Percentiles rank a stretch among this genome's conserved stretches.
Evolutionary conservation across 2,888 invertebrate genomes (phyloP).

Genomic region (Willowsia nigromaculata): DNA sequence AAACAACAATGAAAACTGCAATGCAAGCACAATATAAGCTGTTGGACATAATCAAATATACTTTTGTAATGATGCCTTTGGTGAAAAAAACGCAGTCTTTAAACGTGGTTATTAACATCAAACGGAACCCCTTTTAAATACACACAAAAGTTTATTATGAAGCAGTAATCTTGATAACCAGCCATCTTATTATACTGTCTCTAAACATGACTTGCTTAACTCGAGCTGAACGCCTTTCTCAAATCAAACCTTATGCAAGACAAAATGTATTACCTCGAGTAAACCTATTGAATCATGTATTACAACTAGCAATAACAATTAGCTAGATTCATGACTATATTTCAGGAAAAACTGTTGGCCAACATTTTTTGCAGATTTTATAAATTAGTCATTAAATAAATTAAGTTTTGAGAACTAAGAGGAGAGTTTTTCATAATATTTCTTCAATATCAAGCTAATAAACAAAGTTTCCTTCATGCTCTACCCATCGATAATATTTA

Average conservation of each 20-base stretch:
- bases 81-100: background rate
- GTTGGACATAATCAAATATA: conserved; percentile 41
- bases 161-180: background rate
- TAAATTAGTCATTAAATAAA: conserved; percentile 57
- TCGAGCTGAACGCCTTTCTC: background rate
- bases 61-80: conserved; percentile 6
- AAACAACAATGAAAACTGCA: background rate
- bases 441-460: background rate
- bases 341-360: conserved; percentile 12
- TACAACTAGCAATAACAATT: conserved; percentile 51
- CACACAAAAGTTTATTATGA: background rate
- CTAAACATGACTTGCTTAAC: conserved; percentile 13
- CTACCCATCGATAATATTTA: conserved; percentile 48
- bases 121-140: background rate
- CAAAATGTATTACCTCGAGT: background rate
- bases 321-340: conserved; percentile 56
- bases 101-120: background rate
- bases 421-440: background rate
- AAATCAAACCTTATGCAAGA: background rate
- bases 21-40: background rate
- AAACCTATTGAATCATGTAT: conserved; percentile 7
- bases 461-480: background rate
- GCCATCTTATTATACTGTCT: background rate
- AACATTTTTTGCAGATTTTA: conserved; percentile 36
- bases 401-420: conserved; percentile 13